A percentile compares a stretch with the other conserved stretches of the same genome.
These are phyloP conservation scores for Trachurus trachurus DNA, from an alignment of 2,797 vertebrate genomes.

Conservation along the genomic window DNA sequence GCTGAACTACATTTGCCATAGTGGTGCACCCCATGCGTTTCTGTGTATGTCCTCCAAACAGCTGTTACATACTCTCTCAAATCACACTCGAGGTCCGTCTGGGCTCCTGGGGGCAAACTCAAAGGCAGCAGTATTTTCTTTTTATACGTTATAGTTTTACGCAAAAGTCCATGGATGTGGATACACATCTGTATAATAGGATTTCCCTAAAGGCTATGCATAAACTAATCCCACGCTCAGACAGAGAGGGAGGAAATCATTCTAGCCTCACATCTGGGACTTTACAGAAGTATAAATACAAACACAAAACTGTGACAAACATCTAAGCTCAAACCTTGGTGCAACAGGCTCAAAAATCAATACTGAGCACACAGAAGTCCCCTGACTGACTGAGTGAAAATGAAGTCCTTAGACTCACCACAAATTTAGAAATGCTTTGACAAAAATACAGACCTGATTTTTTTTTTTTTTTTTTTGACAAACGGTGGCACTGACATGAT, in stretches of 20 bases:
- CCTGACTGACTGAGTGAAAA: neutral
- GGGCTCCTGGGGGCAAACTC: conserved; percentile 5
- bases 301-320: neutral
- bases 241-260: conserved; percentile 26
- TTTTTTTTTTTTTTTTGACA: no score
- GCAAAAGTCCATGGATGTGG: conserved; percentile 1
- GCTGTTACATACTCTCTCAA: conserved; percentile 15
- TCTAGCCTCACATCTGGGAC: neutral
- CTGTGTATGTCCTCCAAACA: conserved; percentile 14
- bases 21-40: conserved; percentile 29
- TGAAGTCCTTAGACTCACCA: neutral
- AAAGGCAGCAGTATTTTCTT: neutral
- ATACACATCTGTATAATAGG: conserved; percentile 14
- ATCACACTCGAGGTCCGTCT: neutral
- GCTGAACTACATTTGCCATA: conserved; percentile 26
- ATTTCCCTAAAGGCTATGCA: conserved; percentile 28
- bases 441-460: neutral
- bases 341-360: neutral
- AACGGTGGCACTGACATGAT: neutral
- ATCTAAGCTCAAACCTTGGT: neutral
- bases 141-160: neutral
- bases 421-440: neutral
- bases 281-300: neutral
- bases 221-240: conserved; percentile 39
- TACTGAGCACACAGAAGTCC: neutral